phyloP scores from a whole-genome alignment of 2,888 invertebrate genomes.

The Norana najaformis region DNA sequence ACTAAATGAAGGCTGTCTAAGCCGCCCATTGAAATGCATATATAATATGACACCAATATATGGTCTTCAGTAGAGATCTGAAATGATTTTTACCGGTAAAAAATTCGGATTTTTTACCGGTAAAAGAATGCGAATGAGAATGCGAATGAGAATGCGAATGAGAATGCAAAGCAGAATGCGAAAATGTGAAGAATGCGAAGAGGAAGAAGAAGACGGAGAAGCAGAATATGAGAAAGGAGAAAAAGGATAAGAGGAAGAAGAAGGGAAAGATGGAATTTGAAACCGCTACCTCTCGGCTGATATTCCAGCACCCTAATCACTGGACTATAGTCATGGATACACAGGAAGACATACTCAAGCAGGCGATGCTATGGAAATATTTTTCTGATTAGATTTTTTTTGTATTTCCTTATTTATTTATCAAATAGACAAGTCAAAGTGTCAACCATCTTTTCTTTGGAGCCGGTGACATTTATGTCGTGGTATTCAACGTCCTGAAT shows the following conservation, averaged over 20 bases:
- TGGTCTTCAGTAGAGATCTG: too few species aligned
- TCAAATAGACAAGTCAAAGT: constrained; percentile 35
- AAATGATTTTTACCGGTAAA: too few species aligned
- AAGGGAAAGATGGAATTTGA: neutral
- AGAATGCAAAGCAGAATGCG: neutral
- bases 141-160: neutral
- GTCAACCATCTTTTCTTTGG: constrained; percentile 41
- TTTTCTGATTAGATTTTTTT: neutral
- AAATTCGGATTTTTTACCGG: too few species aligned
- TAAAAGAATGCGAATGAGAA: neutral
- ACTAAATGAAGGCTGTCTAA: too few species aligned
- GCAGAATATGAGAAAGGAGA: neutral
- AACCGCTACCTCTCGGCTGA: too few species aligned
- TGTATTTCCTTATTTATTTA: neutral
- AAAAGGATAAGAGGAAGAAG: neutral
- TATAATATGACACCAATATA: too few species aligned
- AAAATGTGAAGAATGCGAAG: too few species aligned
- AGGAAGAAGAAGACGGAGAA: neutral
- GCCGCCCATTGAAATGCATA: too few species aligned
- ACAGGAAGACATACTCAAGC: too few species aligned
- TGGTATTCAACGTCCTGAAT: constrained; percentile 41
- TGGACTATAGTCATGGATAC: too few species aligned
- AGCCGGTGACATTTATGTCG: constrained; percentile 36
- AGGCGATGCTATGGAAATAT: neutral
- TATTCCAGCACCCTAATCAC: too few species aligned